phyloP scores from a whole-genome alignment of 2,113 vertebrate species.

The Poecilia latipinna region DNA sequence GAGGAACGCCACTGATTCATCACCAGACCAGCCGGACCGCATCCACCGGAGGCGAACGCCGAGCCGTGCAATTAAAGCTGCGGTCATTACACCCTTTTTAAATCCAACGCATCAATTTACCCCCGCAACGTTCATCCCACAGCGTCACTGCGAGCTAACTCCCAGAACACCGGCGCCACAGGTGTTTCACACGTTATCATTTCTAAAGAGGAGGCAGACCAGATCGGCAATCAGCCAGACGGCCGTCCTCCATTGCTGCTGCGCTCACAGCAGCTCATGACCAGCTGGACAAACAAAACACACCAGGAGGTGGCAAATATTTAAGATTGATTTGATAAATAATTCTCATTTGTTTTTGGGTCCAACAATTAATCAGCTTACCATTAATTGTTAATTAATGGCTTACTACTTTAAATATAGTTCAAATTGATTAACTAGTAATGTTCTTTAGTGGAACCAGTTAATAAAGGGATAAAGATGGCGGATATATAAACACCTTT shows the following conservation, averaged over 20 bases:
- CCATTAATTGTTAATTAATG: too few relatives aligned
- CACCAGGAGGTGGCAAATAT: not conserved
- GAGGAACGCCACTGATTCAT: not conserved
- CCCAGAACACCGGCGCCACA: not conserved
- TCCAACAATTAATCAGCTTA: not conserved
- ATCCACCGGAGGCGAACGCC: not conserved
- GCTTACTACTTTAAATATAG: too few relatives aligned
- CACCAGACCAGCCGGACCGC: not conserved
- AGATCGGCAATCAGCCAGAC: slow-evolving; percentile 23
- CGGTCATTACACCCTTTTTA: not conserved
- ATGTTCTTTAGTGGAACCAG: too few relatives aligned
- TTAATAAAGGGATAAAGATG: too few relatives aligned
- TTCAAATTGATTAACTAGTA: too few relatives aligned
- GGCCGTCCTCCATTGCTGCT: slow-evolving; percentile 37
- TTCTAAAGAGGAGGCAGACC: not conserved
- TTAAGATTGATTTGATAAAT: not conserved
- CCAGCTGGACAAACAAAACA: slow-evolving; percentile 58
- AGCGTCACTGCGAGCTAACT: not conserved
- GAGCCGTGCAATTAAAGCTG: not conserved
- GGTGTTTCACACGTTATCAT: slow-evolving; percentile 1
- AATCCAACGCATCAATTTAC: not conserved
- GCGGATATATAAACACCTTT: too few relatives aligned
- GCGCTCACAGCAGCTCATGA: slow-evolving; percentile 29
- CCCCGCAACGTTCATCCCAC: not conserved
- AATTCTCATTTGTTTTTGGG: not conserved